Percentiles rank a stretch among this genome's conserved stretches.
Evolutionary conservation across 64 coral and sea anemone species (phyloP).

Genomic region (Cladopsammia gracilis): DNA sequence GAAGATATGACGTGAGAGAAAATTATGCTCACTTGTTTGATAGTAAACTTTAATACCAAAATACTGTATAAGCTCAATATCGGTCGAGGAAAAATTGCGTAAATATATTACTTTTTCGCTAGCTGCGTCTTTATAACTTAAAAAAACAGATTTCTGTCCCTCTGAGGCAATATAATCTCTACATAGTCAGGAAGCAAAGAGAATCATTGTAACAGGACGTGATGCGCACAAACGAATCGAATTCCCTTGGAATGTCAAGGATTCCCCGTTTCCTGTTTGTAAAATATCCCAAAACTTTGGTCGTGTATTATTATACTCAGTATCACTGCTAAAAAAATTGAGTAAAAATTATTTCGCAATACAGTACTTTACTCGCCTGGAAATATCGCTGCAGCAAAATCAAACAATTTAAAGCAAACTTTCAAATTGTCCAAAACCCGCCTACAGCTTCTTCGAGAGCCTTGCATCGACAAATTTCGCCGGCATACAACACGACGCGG

Average conservation of each 20-base stretch:
- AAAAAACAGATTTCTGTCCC: neutral
- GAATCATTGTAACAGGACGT: neutral
- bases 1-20: slow-evolving; percentile 1
- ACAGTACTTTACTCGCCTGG: neutral
- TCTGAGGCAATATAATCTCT: neutral
- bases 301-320: neutral
- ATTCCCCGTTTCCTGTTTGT: slow-evolving; percentile 58
- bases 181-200: neutral
- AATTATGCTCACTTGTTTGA: slow-evolving; percentile 5
- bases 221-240: slow-evolving; percentile 26
- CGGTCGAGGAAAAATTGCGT: neutral
- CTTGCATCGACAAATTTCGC: slow-evolving; percentile 49
- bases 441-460: neutral
- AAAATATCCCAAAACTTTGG: slow-evolving; percentile 35
- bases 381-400: neutral
- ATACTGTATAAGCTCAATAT: neutral
- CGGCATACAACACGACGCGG: slow-evolving; percentile 23
- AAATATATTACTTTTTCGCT: neutral
- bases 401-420: neutral
- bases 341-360: neutral
- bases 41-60: neutral
- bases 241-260: slow-evolving; percentile 56
- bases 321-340: neutral
- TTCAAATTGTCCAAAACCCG: neutral
- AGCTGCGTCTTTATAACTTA: neutral